phyloP scores from a whole-genome alignment of 2,888 invertebrate species.

The Lucinisca nassula region DNA sequence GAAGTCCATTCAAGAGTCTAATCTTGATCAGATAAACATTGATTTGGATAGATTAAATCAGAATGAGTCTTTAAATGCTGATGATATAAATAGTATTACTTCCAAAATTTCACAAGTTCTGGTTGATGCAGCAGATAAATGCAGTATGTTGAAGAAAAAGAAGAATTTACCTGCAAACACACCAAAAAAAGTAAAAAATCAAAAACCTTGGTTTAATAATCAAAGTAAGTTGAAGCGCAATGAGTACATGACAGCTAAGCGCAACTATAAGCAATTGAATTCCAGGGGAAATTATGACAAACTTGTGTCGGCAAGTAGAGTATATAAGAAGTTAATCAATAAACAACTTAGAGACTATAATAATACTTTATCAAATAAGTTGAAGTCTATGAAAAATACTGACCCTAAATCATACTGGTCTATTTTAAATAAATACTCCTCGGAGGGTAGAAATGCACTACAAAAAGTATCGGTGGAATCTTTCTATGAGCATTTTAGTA shows the following conservation, averaged over 20 bases:
- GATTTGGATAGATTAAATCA: constrained; percentile 1
- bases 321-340: not conserved
- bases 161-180: not conserved
- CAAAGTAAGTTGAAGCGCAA: not conserved
- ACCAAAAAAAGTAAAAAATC: not conserved
- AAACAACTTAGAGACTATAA: not conserved
- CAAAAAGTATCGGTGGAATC: constrained; percentile 8
- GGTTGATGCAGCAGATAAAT: not conserved
- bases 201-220: constrained; percentile 7
- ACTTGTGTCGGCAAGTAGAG: not conserved
- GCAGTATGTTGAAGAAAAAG: not conserved
- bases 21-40: not conserved
- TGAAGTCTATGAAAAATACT: not conserved
- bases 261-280: not conserved
- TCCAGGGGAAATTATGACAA: not conserved
- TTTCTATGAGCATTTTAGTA: constrained; percentile 7
- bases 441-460: not conserved
- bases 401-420: constrained; percentile 13
- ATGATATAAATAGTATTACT: not conserved
- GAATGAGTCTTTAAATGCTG: not conserved
- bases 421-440: constrained; percentile 4
- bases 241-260: not conserved
- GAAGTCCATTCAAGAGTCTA: not conserved
- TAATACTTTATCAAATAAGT: not conserved
- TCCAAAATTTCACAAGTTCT: not conserved